Evolutionary conservation across 2,888 invertebrate genomes (phyloP).

Genomic region (Epirrhoe tristata): DNA sequence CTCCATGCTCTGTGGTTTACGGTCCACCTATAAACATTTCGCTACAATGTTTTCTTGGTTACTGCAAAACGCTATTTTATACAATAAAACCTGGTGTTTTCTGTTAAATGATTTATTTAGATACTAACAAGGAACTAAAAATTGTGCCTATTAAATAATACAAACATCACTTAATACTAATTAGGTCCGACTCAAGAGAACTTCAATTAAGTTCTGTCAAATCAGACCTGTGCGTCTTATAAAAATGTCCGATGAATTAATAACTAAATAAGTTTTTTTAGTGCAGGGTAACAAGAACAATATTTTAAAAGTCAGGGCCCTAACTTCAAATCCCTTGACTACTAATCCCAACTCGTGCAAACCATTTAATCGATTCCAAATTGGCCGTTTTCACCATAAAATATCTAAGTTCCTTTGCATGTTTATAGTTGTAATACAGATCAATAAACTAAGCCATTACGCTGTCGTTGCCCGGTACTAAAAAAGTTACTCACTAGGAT

Average conservation of each 20-base stretch:
- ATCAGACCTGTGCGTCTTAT: constrained; percentile 47
- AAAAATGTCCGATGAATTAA: too few species aligned
- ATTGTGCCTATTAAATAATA: constrained; percentile 28
- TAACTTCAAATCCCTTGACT: not conserved
- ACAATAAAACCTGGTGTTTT: constrained; percentile 30
- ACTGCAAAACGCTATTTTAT: constrained; percentile 45
- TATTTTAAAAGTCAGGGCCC: constrained; percentile 16
- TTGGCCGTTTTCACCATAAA: not conserved
- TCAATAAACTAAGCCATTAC: constrained; percentile 32
- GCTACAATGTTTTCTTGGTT: constrained; percentile 37
- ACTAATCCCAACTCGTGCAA: not conserved
- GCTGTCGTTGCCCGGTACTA: constrained; percentile 43
- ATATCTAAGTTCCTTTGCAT: not conserved
- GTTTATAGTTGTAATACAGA: constrained; percentile 4
- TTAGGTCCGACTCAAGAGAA: constrained; percentile 59
- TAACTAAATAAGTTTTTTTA: constrained; percentile 29
- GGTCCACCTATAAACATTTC: constrained; percentile 43
- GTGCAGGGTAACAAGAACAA: constrained; percentile 66
- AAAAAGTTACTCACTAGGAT: constrained; percentile 47
- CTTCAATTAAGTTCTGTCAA: constrained; percentile 60
- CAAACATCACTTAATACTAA: not conserved
- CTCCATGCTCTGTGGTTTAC: constrained; percentile 51
- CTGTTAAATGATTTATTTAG: constrained; percentile 21
- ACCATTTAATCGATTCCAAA: not conserved
- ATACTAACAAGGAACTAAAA: constrained; percentile 41